Evolutionary conservation across 1,140 invertebrate species (phyloP).

Genomic region (Lerema accius): DNA sequence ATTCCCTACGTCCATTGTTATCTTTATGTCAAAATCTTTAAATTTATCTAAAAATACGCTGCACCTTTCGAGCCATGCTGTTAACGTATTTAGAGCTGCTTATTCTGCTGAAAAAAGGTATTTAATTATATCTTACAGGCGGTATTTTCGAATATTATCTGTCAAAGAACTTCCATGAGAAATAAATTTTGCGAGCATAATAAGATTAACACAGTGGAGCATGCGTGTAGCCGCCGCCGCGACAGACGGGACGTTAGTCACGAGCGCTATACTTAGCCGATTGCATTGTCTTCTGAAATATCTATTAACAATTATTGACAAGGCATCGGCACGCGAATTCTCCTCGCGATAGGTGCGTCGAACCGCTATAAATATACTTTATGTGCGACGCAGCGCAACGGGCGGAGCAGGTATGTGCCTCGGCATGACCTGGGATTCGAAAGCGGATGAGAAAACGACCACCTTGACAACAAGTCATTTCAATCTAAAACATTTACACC

Average conservation of each 20-base stretch:
- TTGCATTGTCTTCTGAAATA: constrained; percentile 82
- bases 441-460: constrained; percentile 24
- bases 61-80: background rate
- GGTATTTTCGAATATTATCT: constrained; percentile 44
- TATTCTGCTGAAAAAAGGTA: constrained; percentile 8
- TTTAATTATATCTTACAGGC: constrained; percentile 29
- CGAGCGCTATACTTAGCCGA: constrained; percentile 73
- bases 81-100: background rate
- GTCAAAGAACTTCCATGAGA: constrained; percentile 67
- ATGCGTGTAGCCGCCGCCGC: constrained; percentile 59
- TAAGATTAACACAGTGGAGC: constrained; percentile 76
- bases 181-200: constrained; percentile 78
- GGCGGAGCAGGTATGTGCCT: constrained; percentile 52
- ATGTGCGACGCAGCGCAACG: constrained; percentile 60
- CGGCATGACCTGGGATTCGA: constrained; percentile 24
- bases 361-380: constrained; percentile 79
- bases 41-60: constrained; percentile 42
- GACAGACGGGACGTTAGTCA: constrained; percentile 75
- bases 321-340: constrained; percentile 79
- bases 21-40: constrained; percentile 35
- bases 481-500: constrained; percentile 5
- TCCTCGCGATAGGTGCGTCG: constrained; percentile 74
- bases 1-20: constrained; percentile 37
- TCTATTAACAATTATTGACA: constrained; percentile 83
- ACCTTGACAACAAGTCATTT: constrained; percentile 17